Evolutionary conservation across 2,113 vertebrate genomes (phyloP), one percentile per base, ranked within the genome.

Genomic region (Rana temporaria): DNA sequence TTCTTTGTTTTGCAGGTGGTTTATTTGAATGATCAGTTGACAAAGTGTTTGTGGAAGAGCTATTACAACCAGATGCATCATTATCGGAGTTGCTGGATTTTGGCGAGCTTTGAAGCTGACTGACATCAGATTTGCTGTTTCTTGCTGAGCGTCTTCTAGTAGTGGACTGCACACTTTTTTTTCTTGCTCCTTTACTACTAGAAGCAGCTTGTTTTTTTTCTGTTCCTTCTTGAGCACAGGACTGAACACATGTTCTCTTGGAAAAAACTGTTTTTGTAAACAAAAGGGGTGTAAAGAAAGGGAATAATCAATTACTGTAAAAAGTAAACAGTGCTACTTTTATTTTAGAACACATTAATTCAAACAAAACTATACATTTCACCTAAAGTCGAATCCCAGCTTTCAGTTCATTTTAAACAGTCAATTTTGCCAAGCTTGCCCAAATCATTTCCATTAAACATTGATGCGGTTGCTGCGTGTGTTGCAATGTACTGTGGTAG

Each of bases 191-290:
- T 93, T 95, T 96, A 83, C 94, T 91, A 22, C 95, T 90, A 77
- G 94, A 94, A 75, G 91, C 88, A 82, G 91, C 87, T 60, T 95
- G 93, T 70, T 96, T 94, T 84, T 96, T 98, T 82, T 97, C 96
- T 76, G 95, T 97, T 85, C 97, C 97, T 89, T 90, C 94, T 90
- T 96, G 97, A 53, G 96, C 90, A 89, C 95, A 95, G 0, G 94
- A 94, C 88, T 97, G 88, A 56, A 94, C 93, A 78, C 93, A 96
- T 77, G 55, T 68, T 68, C 72, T 67, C 2, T 24, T 60, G 30
- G 63, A 83, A 42, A 76, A 69, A 67, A 20, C 81, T 83, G 76
- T 24, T 59, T 34, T 32, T 84, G 32, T 52, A 62, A 2, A 57
- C 8, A 78, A 8, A 8, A 5, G 34, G 34, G 34, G 32, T 3